Evolutionary conservation across 2,888 invertebrate species (phyloP), one percentile per base, ranked within the genome.

Genomic region (Sarcophaga subvicina): DNA sequence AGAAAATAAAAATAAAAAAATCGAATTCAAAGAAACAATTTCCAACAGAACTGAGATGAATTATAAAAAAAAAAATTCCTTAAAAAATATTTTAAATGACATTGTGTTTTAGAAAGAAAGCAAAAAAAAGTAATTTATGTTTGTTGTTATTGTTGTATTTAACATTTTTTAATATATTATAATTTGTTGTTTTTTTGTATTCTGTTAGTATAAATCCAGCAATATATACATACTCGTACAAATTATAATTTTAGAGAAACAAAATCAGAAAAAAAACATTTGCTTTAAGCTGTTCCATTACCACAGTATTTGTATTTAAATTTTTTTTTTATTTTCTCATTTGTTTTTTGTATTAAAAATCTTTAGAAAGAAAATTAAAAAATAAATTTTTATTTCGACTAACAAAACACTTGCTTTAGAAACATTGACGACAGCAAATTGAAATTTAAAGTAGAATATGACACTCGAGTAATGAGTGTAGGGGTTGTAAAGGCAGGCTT

Each of bases 371-470:
- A 64, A 75, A 27, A 27, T 4, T 12, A 60, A 37, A 45, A 37
- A 10, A 20, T 63, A 62, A 60, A 66, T 62, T 70, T 27, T 27
- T 78, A 25, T 64, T 54, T 60, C 70, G 49, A 67, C 67, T 49
- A 83, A 79, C 64, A 83, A 88, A 89, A 89, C 91, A 90, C 89
- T 90, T 90, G 92, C 90, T 92, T 91, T 92, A 90, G 91, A 92
- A 92, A 91, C 90, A 92, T 91, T 92, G 91, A 92, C 91, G 91
- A 92, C 91, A 91, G 91, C 91, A 71, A 75, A 79, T 70, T 59
- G 22, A 27, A 62, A 79, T 25, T 73, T 77, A 47, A 37, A 20
- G 10, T 66, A 64, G 25, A 75, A 79, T 27, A 37, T 49, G 12
- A 60, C 22, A 22, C 47, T 63, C 25, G 22, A 37, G 27, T 67